A percentile compares a stretch with the other conserved stretches of the same genome.
Evolutionary conservation across 2,113 vertebrate species (phyloP).

Genomic region (Egretta garzetta): DNA sequence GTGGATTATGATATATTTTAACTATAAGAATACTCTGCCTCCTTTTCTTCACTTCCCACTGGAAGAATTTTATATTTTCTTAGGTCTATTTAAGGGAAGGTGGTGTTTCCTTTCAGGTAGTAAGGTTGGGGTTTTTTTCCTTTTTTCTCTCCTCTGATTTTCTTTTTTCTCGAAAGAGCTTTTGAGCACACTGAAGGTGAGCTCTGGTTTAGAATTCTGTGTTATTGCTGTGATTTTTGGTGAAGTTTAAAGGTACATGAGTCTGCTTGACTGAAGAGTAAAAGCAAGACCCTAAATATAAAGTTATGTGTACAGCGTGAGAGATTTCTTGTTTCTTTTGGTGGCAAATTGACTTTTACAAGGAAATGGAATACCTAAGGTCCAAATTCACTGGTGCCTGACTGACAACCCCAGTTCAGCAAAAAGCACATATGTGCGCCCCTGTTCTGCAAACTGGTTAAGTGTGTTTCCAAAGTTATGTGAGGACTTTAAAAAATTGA

Average conservation of each 20-base stretch:
- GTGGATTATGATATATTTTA: not conserved
- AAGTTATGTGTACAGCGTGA: not conserved
- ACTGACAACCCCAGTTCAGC: not conserved
- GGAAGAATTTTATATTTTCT: not conserved
- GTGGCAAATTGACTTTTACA: not conserved
- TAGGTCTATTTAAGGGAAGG: not conserved
- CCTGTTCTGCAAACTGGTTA: not conserved
- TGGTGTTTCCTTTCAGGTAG: not conserved
- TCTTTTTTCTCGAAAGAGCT: not conserved
- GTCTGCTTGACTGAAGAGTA: not conserved
- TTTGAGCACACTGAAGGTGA: not conserved
- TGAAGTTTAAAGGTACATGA: not conserved
- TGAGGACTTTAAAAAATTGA: not conserved
- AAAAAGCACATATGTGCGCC: not conserved
- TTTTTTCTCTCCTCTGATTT: not conserved
- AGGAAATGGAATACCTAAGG: not conserved
- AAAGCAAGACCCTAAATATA: not conserved
- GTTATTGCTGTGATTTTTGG: not conserved
- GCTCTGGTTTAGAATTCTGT: not conserved
- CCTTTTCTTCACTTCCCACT: not conserved
- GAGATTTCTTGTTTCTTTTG: not conserved
- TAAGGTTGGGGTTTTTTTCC: accelerated
- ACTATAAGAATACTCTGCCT: not conserved
- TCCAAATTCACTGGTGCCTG: not conserved
- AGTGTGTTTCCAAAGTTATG: not conserved